phyloP scores from a whole-genome alignment of 1,140 invertebrate species.

The Camponotus floridanus region DNA sequence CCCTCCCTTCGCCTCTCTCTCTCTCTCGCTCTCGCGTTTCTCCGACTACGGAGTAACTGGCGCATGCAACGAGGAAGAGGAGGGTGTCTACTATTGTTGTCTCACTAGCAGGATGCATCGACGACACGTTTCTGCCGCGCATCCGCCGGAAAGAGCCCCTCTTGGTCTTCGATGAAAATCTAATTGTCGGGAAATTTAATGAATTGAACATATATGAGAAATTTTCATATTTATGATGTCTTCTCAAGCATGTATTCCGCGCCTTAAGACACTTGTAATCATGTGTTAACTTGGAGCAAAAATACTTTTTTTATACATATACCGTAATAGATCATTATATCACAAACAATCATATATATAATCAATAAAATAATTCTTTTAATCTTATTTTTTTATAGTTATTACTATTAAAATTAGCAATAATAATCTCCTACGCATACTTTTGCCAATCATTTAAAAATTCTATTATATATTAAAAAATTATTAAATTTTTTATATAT shows the following conservation, averaged over 20 bases:
- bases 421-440: no score
- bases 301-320: no score
- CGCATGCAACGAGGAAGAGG: constrained; percentile 69
- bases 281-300: no score
- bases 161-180: constrained; percentile 63
- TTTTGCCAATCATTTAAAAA: no score
- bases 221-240: background rate
- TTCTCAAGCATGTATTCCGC: background rate
- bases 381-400: no score
- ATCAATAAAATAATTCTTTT: no score
- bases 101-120: constrained; percentile 71
- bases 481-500: no score
- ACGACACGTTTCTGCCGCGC: constrained; percentile 73
- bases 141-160: constrained; percentile 78
- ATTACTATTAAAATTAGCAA: no score
- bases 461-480: no score
- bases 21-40: background rate
- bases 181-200: background rate
- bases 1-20: no score
- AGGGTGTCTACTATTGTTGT: constrained; percentile 70
- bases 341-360: no score
- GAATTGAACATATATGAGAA: background rate
- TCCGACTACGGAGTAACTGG: constrained; percentile 62
- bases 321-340: no score
- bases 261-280: background rate